phyloP scores from a whole-genome alignment of 2,888 invertebrate genomes.

The Dioctria linearis region DNA sequence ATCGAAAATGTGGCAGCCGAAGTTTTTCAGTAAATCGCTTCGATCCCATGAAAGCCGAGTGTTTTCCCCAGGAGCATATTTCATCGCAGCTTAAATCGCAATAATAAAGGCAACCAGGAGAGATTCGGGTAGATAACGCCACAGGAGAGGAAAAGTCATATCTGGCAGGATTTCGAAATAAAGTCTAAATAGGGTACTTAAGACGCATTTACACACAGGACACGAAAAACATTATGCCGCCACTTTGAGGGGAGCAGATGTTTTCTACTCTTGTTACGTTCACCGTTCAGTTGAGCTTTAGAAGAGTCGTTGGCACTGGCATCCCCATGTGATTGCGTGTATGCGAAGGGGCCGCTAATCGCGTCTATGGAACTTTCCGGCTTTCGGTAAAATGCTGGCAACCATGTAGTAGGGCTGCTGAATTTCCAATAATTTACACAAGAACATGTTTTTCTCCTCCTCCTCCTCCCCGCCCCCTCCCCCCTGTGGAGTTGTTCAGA shows the following conservation, averaged over 20 bases:
- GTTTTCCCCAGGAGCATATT: constrained; percentile 55
- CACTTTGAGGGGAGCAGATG: constrained; percentile 61
- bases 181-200: constrained; percentile 62
- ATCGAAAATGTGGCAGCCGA: constrained; percentile 34
- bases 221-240: constrained; percentile 62
- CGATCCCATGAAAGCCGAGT: constrained; percentile 39
- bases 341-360: constrained; percentile 34
- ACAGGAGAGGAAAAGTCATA: constrained; percentile 47
- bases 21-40: constrained; percentile 46
- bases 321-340: constrained; percentile 12
- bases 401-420: constrained; percentile 31
- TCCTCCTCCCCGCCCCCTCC: not conserved
- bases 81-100: constrained; percentile 56
- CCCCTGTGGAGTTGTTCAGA: not conserved
- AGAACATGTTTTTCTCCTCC: constrained; percentile 20
- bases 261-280: constrained; percentile 36
- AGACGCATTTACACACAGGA: constrained; percentile 62
- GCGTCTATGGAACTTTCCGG: constrained; percentile 28
- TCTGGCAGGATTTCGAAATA: constrained; percentile 58
- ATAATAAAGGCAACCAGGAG: constrained; percentile 53
- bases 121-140: constrained; percentile 50
- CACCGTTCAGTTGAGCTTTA: not conserved
- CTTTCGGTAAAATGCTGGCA: constrained; percentile 29
- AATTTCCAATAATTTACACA: constrained; percentile 43
- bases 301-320: not conserved